Evolutionary conservation across 2,888 invertebrate genomes (phyloP), one percentile per base, ranked within the genome.

Genomic region (Neoaliturus tenellus): DNA sequence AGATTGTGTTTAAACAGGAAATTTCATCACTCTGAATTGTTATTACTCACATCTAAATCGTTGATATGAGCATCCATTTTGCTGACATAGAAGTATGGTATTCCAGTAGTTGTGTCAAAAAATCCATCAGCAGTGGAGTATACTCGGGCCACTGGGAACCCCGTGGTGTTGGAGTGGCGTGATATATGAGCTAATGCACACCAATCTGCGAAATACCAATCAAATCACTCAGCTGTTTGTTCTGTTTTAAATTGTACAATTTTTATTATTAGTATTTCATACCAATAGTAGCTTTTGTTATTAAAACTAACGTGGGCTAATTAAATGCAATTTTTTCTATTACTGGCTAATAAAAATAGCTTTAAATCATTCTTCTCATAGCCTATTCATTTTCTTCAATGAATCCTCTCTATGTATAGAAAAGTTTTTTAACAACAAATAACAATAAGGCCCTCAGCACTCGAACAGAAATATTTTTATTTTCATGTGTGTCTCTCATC

Each of bases 71-170:
- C 75, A 82, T 87, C 87, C 62, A 83, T 80, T 14, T 83, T 55
- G 25, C 86, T 85, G 17, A 96, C 92, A 89, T 94, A 96, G 89
- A 96, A 92, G 89, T 95, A 96, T 0, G 95, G 95, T 73, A 94
- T 90, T 39, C 96, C 96, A 3, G 94, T 94, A 14, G 95, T 94
- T 88, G 94, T 94, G 12, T 92, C 91, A 39, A 92, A 87, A 0
- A 93, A 92, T 0, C 96, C 96, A 90, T 96, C 96, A 78, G 93
- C 93, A 48, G 95, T 90, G 0, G 96, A 95, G 88, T 94, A 93
- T 0, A 96, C 92, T 87, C 94, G 94, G 0, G 93, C 93, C 89
- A 95, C 94, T 0, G 96, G 96, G 88, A 93, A 95, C 0, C 93
- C 93, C 87, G 91, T 89, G 25, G 94, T 93, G 0, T 92, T 91